Conservation (phyloP, 2,888 invertebrate species). For the Mantis religiosa region DNA sequence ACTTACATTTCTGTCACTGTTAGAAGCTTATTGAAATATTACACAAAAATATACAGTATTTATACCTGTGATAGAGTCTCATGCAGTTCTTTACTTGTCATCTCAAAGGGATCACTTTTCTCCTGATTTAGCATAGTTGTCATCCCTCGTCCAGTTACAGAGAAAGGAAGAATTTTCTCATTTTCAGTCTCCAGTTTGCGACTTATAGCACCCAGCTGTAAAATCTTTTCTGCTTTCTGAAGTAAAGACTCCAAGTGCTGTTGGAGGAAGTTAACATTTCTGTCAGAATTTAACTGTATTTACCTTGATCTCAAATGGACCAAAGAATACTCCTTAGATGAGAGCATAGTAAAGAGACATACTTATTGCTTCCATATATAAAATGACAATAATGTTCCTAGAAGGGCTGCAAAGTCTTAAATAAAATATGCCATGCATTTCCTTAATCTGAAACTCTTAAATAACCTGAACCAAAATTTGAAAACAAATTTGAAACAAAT, state of each 20-base stretch:
- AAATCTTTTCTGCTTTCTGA: conserved; percentile 56
- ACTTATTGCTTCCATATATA: too few species aligned
- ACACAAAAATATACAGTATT: too few species aligned
- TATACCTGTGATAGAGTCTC: neutral
- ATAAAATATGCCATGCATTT: too few species aligned
- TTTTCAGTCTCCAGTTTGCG: conserved; percentile 60
- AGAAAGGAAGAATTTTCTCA: conserved; percentile 44
- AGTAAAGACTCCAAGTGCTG: conserved; percentile 53
- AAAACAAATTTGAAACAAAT: too few species aligned
- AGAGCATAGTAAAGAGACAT: too few species aligned
- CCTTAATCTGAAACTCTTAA: too few species aligned
- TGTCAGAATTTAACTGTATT: neutral
- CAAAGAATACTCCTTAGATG: too few species aligned
- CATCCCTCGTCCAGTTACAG: neutral
- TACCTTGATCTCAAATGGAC: neutral
- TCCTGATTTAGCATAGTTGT: neutral
- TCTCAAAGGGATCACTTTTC: neutral
- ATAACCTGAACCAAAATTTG: too few species aligned
- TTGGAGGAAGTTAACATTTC: neutral
- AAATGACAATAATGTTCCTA: too few species aligned
- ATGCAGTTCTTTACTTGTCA: neutral
- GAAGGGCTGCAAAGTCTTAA: too few species aligned
- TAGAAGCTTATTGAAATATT: neutral
- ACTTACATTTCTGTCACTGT: too few species aligned
- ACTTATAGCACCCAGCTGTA: conserved; percentile 60